These are phyloP conservation scores for Gobius niger DNA, from an alignment of 2,113 vertebrate genomes.

Conservation along the genomic window DNA sequence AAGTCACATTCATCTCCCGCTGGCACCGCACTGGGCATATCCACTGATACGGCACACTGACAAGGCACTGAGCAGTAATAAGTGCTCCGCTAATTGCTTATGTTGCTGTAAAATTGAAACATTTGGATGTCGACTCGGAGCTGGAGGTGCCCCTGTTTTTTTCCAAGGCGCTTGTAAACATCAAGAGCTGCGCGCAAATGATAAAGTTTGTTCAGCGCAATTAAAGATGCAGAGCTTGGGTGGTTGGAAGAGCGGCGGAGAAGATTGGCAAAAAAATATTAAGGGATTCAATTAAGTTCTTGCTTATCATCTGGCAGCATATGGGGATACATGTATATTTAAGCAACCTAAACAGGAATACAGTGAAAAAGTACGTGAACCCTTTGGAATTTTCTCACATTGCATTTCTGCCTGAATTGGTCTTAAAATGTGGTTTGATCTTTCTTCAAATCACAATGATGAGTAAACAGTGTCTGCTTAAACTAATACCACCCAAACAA, in stretches of 20 bases:
- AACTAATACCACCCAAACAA: no score
- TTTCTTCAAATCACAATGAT: no score
- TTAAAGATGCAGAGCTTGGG: slow-evolving; percentile 38
- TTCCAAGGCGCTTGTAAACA: slow-evolving; percentile 56
- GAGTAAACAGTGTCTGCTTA: no score
- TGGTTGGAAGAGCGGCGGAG: slow-evolving; percentile 38
- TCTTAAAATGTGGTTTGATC: no score
- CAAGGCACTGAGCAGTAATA: slow-evolving; percentile 24
- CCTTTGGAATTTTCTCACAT: no score
- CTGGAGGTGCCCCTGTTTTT: slow-evolving; percentile 43
- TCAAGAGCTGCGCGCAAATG: slow-evolving; percentile 44
- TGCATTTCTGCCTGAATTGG: no score
- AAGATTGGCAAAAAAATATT: slow-evolving; percentile 49
- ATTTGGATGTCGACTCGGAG: slow-evolving; percentile 47
- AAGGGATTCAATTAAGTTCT: slow-evolving; percentile 51
- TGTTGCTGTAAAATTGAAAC: slow-evolving; percentile 46
- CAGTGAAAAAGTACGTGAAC: neutral
- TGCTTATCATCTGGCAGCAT: slow-evolving; percentile 53
- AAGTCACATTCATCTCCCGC: slow-evolving; percentile 53
- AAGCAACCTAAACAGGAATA: slow-evolving; percentile 7
- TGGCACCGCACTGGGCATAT: slow-evolving; percentile 43
- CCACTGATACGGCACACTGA: slow-evolving; percentile 34
- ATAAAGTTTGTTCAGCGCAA: slow-evolving; percentile 52
- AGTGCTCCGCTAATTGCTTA: slow-evolving; percentile 50
- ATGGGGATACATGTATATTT: slow-evolving; percentile 22